Percentiles rank a stretch among this genome's conserved stretches.
Conservation (phyloP, 2,113 vertebrate genomes). For the Serinus canaria region DNA sequence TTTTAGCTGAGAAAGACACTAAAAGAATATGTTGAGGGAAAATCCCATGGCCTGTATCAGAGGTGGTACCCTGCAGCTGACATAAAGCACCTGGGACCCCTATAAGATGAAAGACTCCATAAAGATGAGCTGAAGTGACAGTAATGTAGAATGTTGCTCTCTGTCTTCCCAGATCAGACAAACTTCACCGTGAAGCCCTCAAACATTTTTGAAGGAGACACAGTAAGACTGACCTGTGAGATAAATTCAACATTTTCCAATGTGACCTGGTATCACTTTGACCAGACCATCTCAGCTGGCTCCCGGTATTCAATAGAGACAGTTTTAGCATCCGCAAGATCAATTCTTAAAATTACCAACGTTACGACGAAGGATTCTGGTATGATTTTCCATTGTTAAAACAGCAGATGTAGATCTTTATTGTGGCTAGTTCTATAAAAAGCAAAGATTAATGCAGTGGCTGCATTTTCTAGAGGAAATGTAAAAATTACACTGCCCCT, state of each 20-base stretch:
- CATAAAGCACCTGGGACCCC: not conserved
- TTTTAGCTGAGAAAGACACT: not conserved
- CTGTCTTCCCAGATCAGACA: conserved; percentile 60
- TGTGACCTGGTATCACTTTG: conserved; percentile 28
- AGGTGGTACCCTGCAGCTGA: not conserved
- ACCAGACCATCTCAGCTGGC: not conserved
- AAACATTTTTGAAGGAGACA: conserved; percentile 69
- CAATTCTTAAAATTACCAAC: conserved; percentile 43
- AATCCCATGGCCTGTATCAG: not conserved
- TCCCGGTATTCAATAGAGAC: not conserved
- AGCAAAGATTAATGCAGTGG: not conserved
- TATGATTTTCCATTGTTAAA: not conserved
- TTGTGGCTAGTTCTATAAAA: not conserved
- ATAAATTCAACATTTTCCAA: not conserved
- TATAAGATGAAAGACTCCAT: not conserved
- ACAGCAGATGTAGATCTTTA: not conserved
- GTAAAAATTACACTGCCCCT: not conserved
- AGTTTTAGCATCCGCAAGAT: not conserved
- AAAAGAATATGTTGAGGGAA: not conserved
- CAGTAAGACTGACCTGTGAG: conserved; percentile 56
- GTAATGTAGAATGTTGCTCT: not conserved
- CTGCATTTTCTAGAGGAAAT: not conserved
- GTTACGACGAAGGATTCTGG: not conserved
- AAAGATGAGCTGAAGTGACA: not conserved
- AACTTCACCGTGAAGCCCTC: conserved; percentile 44